phyloP scores from a whole-genome alignment of 37 sponge, comb jelly and placozoan genomes.

The Cliona cf. orientalis region DNA sequence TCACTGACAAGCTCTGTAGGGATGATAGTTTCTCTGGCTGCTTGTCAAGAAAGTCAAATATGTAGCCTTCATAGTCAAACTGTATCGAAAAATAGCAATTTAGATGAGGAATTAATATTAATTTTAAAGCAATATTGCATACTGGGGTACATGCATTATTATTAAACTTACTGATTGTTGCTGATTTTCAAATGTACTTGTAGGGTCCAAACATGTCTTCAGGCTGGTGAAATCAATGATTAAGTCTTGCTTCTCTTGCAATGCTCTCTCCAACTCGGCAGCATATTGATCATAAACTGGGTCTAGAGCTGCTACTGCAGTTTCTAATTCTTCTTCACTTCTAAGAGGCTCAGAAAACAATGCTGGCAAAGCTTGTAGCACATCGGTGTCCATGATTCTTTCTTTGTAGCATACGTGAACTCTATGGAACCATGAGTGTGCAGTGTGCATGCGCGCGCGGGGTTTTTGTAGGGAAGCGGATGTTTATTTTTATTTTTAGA shows the following conservation, averaged over 20 bases:
- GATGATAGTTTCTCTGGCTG: not conserved
- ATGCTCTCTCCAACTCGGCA: not conserved
- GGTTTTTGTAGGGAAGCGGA: not conserved
- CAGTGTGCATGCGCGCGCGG: not conserved
- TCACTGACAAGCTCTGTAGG: too few relatives aligned
- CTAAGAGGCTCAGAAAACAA: too few relatives aligned
- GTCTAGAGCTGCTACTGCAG: not conserved
- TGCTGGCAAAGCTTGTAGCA: too few relatives aligned
- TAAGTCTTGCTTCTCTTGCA: conserved; percentile 27
- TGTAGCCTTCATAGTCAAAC: conserved; percentile 45
- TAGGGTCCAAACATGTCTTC: conserved; percentile 51
- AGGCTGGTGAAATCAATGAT: conserved; percentile 53
- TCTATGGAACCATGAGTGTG: not conserved
- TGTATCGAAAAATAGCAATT: not conserved
- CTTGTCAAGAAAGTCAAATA: conserved; percentile 18
- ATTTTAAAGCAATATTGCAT: not conserved
- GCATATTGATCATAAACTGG: not conserved
- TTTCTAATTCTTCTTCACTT: not conserved
- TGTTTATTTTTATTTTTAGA: conserved; percentile 26
- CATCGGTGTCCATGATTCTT: too few relatives aligned
- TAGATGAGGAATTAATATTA: not conserved
- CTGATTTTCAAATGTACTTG: not conserved
- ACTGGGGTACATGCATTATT: not conserved
- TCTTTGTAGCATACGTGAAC: too few relatives aligned
- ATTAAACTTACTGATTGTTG: conserved; percentile 5